Conservation (phyloP, 2,113 vertebrate genomes). For the Ovibos moschatus region DNA sequence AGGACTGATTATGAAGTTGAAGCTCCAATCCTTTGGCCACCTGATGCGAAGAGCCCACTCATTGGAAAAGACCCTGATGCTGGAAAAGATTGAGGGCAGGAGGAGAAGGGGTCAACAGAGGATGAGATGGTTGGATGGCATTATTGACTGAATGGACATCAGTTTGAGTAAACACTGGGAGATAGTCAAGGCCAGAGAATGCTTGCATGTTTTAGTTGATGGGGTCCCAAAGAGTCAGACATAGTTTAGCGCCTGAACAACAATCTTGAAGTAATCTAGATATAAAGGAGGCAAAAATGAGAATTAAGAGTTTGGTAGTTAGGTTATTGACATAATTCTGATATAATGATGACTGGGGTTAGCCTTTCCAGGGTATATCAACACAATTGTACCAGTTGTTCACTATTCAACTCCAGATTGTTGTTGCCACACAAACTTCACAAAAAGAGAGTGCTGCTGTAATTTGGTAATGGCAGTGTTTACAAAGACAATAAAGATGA, state of each 20-base stretch:
- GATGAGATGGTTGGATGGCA: background rate
- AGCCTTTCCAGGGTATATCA: background rate
- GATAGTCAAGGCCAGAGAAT: background rate
- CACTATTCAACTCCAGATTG: background rate
- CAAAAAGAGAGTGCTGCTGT: background rate
- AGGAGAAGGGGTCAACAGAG: background rate
- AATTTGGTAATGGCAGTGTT: background rate
- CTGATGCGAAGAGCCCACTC: rapidly evolving
- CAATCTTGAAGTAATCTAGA: background rate
- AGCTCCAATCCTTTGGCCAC: background rate
- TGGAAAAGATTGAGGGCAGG: background rate
- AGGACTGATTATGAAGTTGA: background rate
- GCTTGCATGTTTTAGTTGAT: background rate
- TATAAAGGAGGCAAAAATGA: background rate
- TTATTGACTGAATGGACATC: background rate
- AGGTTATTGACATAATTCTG: background rate
- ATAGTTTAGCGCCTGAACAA: background rate
- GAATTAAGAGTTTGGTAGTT: background rate
- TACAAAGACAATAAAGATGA: background rate
- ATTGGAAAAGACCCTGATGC: background rate
- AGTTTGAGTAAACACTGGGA: background rate
- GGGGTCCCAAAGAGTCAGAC: background rate
- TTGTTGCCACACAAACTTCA: background rate
- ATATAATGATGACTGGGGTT: background rate
- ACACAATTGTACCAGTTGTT: background rate